phyloP scores from a whole-genome alignment of 2,797 vertebrate species.

The Agapornis canus region DNA sequence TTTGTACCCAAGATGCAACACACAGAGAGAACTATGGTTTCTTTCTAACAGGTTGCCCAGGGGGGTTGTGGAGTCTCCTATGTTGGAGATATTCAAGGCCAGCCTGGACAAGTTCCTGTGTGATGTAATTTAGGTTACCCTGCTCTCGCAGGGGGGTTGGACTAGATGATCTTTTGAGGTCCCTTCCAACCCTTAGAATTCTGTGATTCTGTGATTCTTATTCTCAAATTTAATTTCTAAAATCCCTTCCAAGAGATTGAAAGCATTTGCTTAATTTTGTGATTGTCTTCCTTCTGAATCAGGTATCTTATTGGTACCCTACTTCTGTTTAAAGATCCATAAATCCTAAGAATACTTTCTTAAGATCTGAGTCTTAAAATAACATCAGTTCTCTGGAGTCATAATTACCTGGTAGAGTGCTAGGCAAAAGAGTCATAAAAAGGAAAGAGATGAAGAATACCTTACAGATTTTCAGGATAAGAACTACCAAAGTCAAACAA shows the following conservation, averaged over 20 bases:
- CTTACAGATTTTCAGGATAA: not conserved
- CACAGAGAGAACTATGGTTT: too few relatives aligned
- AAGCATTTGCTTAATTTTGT: not conserved
- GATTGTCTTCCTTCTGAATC: not conserved
- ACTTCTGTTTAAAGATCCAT: not conserved
- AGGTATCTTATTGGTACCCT: not conserved
- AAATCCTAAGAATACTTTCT: not conserved
- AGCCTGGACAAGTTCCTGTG: too few relatives aligned
- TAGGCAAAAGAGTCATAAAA: not conserved
- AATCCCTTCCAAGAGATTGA: not conserved
- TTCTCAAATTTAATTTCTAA: not conserved
- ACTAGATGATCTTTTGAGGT: too few relatives aligned
- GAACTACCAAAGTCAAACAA: not conserved
- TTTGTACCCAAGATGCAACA: too few relatives aligned
- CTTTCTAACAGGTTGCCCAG: too few relatives aligned
- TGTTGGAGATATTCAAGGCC: too few relatives aligned
- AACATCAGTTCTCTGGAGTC: constrained; percentile 24
- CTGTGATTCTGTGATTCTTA: not conserved
- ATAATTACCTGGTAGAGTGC: constrained; percentile 27
- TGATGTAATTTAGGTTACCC: too few relatives aligned
- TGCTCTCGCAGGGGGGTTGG: too few relatives aligned
- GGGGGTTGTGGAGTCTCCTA: too few relatives aligned
- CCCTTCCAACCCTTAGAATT: too few relatives aligned
- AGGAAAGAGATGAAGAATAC: not conserved
- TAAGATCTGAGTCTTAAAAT: constrained; percentile 14